A percentile compares a stretch with the other conserved stretches of the same genome.
Conservation (phyloP, 2,888 invertebrate species). For the Platycnemis pennipes region DNA sequence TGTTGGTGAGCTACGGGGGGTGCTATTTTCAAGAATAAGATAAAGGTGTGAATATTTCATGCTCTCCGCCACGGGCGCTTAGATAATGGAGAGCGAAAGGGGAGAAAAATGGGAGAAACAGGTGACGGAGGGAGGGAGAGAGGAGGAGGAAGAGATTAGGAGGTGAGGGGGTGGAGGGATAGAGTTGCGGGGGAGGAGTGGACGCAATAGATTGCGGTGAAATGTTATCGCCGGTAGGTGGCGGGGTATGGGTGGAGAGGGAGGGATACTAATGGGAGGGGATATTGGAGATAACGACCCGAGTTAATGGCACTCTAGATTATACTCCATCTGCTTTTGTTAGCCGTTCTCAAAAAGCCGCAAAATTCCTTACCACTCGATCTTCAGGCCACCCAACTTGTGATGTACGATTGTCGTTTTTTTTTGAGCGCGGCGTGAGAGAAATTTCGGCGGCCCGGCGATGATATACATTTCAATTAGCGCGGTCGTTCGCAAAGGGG, state of each 20-base stretch:
- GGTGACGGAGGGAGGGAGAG: neutral
- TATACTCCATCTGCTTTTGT: constrained; percentile 38
- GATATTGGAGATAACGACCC: constrained; percentile 54
- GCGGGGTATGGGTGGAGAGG: constrained; percentile 20
- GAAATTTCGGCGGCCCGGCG: neutral
- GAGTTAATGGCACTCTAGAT: constrained; percentile 57
- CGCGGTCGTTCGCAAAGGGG: neutral
- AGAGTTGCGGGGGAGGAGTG: neutral
- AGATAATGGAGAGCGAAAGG: constrained; percentile 9
- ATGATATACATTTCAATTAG: constrained; percentile 19
- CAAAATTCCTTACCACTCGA: constrained; percentile 22
- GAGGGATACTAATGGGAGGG: constrained; percentile 54
- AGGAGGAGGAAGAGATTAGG: neutral
- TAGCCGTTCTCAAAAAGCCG: constrained; percentile 29
- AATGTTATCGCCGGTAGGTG: constrained; percentile 58
- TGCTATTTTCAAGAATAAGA: neutral
- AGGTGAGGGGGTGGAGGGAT: neutral
- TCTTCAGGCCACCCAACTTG: neutral
- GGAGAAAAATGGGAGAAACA: neutral
- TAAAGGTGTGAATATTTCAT: neutral
- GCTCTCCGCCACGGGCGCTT: neutral
- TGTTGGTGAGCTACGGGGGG: neutral
- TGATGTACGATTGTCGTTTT: constrained; percentile 22
- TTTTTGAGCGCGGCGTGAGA: neutral
- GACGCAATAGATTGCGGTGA: constrained; percentile 51